Evolutionary conservation across 2,888 invertebrate species (phyloP), one percentile per base, ranked within the genome.

Genomic region (Pseudococcus longispinus): DNA sequence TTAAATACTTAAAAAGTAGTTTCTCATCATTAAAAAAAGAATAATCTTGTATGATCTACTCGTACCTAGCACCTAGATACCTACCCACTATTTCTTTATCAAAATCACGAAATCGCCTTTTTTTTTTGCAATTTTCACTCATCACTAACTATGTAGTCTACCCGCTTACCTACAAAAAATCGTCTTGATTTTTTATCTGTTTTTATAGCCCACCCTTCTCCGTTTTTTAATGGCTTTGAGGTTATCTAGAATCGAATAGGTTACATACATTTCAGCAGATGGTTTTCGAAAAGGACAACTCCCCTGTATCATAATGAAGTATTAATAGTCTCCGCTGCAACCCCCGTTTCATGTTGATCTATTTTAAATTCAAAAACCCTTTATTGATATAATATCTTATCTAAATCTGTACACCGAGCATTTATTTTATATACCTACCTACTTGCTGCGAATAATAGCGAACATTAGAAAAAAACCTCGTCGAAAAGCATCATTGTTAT

Each of bases 371-470:
- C 51, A 84, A 26, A 80, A 86, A 44, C 86, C 86, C 80, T 86
- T 86, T 86, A 86, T 74, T 86, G 86, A 51, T 77, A 86, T 86
- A 86, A 86, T 86, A 77, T 86, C 84, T 85, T 86, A 86, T 86
- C 86, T 85, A 85, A 77, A 80, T 86, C 86, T 85, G 42, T 85
- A 37, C 29, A 77, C 77, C n/a, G 46, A 46, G 86, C 32, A 23
- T 60, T 60, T 84, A 51, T 29, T 83, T 83, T 32, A 80, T 86
- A 42, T 46, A 86, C 42, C 74, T 77, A 86, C 55, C 74, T 85
- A 77, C 85, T 86, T 55, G 80, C 77, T 80, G 13, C 37, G 37
- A 26, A 85, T 86, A 77, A 51, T 51, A 77, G 51, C 42, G 85
- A 20, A 84, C 32, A 32, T 37, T 13, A 20, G 20, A 37, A 55